phyloP scores from a whole-genome alignment of 2,888 invertebrate species.

The Agrochola macilenta region DNA sequence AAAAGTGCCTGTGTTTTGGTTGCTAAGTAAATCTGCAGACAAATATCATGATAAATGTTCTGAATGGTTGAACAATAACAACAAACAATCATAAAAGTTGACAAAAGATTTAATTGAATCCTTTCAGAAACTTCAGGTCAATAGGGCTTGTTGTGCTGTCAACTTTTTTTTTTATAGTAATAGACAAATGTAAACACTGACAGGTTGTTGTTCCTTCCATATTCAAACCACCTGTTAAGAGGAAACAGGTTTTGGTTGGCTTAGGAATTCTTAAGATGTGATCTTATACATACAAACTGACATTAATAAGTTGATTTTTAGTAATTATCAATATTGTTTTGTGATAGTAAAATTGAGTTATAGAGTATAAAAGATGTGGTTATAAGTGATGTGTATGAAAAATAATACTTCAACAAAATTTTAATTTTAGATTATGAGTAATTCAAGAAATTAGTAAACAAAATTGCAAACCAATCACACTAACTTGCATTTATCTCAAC shows the following conservation, averaged over 20 bases:
- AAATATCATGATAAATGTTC: background rate
- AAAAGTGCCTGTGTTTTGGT: background rate
- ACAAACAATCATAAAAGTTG: background rate
- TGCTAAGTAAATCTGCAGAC: background rate
- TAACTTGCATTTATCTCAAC: slow-evolving; percentile 44
- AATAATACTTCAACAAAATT: slow-evolving; percentile 7
- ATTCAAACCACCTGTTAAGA: slow-evolving; percentile 38
- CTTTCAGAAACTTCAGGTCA: background rate
- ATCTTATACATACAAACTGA: background rate
- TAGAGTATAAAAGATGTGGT: background rate
- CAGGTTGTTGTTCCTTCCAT: slow-evolving; percentile 28
- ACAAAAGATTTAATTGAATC: background rate
- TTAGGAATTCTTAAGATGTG: slow-evolving; percentile 11
- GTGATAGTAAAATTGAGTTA: background rate
- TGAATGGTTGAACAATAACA: background rate
- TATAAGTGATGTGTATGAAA: background rate
- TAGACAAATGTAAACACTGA: slow-evolving; percentile 38
- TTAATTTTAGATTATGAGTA: slow-evolving; percentile 37
- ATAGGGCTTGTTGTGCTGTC: background rate
- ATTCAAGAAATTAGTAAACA: slow-evolving; percentile 14
- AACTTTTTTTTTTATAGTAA: too few relatives aligned
- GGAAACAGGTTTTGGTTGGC: slow-evolving; percentile 33
- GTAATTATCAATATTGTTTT: background rate
- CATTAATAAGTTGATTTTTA: background rate
- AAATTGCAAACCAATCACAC: slow-evolving; percentile 33